These are phyloP conservation scores for Patiria miniata DNA, from an alignment of 35 echinoderm and acorn worm genomes.

Conservation along the genomic window DNA sequence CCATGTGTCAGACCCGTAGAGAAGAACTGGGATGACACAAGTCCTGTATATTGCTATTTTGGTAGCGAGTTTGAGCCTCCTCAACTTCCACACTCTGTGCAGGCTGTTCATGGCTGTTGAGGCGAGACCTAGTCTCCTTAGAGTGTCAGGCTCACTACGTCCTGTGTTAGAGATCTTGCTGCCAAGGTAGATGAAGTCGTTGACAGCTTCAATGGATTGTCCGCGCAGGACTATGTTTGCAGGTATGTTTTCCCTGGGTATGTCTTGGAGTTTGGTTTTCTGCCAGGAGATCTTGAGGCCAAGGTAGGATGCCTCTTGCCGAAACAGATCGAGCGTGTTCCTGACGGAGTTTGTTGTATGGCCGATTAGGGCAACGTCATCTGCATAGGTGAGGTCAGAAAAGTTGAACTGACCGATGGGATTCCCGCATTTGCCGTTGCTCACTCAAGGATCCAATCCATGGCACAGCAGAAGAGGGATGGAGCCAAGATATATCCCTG, in stretches of 20 bases:
- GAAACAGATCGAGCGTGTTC: not conserved
- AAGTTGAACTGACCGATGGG: not conserved
- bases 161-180: slow-evolving; percentile 4
- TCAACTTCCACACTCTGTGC: not conserved
- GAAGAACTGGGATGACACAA: not conserved
- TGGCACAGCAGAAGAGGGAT: not conserved
- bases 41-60: not conserved
- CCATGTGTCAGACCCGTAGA: too few relatives aligned
- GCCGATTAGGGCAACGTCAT: not conserved
- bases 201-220: not conserved
- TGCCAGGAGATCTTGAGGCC: slow-evolving; percentile 14
- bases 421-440: not conserved
- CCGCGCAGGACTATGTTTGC: not conserved
- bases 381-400: not conserved
- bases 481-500: not conserved
- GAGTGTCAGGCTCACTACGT: not conserved
- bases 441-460: not conserved
- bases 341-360: not conserved
- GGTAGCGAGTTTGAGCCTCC: not conserved
- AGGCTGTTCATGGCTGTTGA: not conserved
- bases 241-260: not conserved
- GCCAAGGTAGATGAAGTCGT: not conserved
- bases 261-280: slow-evolving; percentile 23
- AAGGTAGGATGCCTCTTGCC: slow-evolving; percentile 14
- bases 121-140: slow-evolving; percentile 8